Conservation (phyloP, 2,113 vertebrate species). For the Amblyornis subalaris region DNA sequence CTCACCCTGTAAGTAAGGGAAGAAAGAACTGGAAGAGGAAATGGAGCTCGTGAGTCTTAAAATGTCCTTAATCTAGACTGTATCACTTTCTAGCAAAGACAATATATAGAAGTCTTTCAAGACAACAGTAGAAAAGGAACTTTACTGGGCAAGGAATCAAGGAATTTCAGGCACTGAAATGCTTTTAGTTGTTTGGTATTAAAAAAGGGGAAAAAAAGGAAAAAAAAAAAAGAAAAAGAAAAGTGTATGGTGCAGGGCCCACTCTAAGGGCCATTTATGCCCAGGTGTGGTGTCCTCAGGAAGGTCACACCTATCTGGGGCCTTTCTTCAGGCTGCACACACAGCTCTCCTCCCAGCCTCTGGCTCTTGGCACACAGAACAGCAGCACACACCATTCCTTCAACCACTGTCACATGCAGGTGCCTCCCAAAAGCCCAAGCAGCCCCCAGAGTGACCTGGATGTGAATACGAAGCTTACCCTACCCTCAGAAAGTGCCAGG, state of each 20-base stretch:
- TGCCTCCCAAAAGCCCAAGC: neutral
- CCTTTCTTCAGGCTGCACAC: neutral
- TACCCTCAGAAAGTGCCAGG: neutral
- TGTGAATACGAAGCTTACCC: neutral
- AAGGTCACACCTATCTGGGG: neutral
- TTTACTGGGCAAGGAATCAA: neutral
- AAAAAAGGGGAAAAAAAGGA: neutral
- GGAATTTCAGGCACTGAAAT: neutral
- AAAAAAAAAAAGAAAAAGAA: neutral
- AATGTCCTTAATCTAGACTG: neutral
- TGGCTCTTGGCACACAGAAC: neutral
- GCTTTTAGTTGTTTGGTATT: neutral
- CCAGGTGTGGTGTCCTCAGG: neutral
- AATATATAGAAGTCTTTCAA: neutral
- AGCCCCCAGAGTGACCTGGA: neutral
- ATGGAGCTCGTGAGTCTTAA: neutral
- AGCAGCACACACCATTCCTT: neutral
- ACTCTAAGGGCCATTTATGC: neutral
- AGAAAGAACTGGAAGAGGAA: neutral
- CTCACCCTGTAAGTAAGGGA: neutral
- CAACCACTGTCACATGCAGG: neutral
- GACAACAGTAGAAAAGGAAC: neutral
- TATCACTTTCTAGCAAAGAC: neutral
- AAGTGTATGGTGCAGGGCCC: neutral
- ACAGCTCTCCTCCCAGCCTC: neutral